Evolutionary conservation across 2,888 invertebrate genomes (phyloP), one percentile per base, ranked within the genome.

Genomic region (Eupithecia exiguata): DNA sequence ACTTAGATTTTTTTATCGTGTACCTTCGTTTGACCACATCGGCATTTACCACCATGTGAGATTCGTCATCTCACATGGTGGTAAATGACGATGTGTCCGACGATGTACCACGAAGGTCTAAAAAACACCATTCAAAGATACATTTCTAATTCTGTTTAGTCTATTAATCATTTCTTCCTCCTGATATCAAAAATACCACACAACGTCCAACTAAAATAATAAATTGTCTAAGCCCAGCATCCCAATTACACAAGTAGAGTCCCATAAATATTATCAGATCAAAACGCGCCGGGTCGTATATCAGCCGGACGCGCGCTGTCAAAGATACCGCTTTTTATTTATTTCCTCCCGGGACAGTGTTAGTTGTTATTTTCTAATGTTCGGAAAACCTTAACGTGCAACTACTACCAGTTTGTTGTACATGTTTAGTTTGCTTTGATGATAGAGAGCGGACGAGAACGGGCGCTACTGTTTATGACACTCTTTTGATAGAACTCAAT

Each of bases 291-390:
- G 69, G 70, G 58, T 75, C 69, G 70, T 81, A 80, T 81, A 80
- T 81, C 80, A 81, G 78, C 43, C 74, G 67, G 77, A 70, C 72
- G 77, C 76, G 77, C 81, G 79, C 79, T 79, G 78, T 77, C 80
- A 80, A 80, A 81, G 80, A 78, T 80, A 80, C 77, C 71, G 74
- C 69, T 77, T 80, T 80, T 80, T 79, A 79, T 81, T 77, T 79
- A 79, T 79, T 72, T 72, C 72, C 74, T 63, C 70, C 74, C 61
- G 65, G 62, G 40, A 65, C 30, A 70, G 46, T 58, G 72, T 40
- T 66, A 62, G 21, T 58, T 58, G 58, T 12, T 5, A 38, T 65
- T 65, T 65, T 38, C 63, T 38, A 63, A 63, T 63, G 36, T 36
- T 35, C 10, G 4, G 35, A 18, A 30, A 62, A 35, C 18, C 5